Evolutionary conservation across 2,888 invertebrate species (phyloP).

Genomic region (Melinaea menophilus): DNA sequence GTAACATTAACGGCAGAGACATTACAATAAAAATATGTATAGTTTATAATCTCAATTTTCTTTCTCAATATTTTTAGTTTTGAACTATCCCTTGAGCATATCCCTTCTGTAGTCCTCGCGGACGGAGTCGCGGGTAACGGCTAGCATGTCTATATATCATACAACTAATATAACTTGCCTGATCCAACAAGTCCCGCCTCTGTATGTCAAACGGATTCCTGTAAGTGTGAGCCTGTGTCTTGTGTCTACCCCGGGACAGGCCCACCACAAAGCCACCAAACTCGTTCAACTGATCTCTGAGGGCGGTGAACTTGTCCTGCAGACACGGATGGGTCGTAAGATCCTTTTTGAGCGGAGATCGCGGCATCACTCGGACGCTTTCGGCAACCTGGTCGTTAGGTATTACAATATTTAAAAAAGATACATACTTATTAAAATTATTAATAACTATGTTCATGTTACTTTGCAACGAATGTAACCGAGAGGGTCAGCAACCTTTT

Average conservation of each 20-base stretch:
- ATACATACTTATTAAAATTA: neutral
- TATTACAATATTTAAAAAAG: neutral
- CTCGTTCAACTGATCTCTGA: conserved; percentile 91
- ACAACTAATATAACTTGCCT: conserved; percentile 62
- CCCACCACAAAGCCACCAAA: conserved; percentile 91
- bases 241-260: conserved; percentile 75
- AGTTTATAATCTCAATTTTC: no score
- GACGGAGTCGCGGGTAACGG: no score
- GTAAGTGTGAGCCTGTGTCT: conserved; percentile 81
- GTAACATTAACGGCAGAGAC: no score
- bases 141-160: neutral
- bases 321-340: conserved; percentile 88
- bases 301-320: conserved; percentile 88
- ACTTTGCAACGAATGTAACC: no score
- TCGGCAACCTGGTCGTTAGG: conserved; percentile 76
- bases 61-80: no score
- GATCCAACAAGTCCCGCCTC: conserved; percentile 91
- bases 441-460: neutral
- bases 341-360: conserved; percentile 86
- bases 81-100: no score
- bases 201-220: conserved; percentile 98
- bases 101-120: no score
- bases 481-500: no score
- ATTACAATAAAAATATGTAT: no score
- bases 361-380: conserved; percentile 85